phyloP scores from a whole-genome alignment of 2,113 vertebrate genomes.

The Excalfactoria chinensis region DNA sequence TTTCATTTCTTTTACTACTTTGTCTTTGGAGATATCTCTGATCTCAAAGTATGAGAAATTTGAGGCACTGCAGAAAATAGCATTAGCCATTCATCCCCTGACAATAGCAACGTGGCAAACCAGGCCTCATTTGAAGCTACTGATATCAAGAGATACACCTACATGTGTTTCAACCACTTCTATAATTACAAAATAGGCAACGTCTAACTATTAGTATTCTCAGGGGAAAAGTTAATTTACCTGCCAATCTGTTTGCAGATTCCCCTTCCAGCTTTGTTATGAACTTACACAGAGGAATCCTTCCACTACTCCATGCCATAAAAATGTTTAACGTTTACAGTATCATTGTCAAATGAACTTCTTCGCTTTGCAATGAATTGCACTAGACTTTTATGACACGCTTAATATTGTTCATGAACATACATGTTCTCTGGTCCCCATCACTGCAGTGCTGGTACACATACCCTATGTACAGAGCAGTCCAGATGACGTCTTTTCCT shows the following conservation, averaged over 20 bases:
- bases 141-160: not conserved
- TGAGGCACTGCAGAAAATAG: not conserved
- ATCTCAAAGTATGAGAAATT: not conserved
- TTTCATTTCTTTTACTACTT: not conserved
- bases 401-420: not conserved
- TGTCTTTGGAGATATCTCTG: not conserved
- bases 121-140: not conserved
- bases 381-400: accelerated
- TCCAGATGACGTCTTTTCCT: not conserved
- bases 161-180: not conserved
- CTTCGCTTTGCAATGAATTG: not conserved
- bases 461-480: not conserved
- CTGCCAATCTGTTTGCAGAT: not conserved
- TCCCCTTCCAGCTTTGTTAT: not conserved
- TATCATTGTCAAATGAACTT: not conserved
- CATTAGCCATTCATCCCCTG: not conserved
- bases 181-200: slow-evolving; percentile 15
- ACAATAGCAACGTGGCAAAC: not conserved
- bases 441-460: not conserved
- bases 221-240: not conserved
- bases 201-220: not conserved
- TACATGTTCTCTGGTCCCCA: not conserved
- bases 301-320: not conserved
- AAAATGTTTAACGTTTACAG: not conserved
- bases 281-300: not conserved